A percentile compares a stretch with the other conserved stretches of the same genome.
These are phyloP conservation scores for Apis florea DNA, from an alignment of 1,140 invertebrate genomes.

Conservation along the genomic window DNA sequence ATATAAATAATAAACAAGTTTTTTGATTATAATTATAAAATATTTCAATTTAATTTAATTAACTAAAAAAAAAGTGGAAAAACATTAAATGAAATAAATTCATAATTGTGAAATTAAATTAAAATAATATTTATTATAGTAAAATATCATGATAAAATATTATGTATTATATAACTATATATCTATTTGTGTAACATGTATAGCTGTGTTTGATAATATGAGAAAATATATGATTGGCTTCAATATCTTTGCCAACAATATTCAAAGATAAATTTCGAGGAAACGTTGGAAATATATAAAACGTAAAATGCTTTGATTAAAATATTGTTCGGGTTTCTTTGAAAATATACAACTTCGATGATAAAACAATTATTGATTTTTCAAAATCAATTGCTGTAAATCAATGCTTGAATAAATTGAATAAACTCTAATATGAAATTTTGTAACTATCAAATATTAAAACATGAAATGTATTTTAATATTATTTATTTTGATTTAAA, in stretches of 20 bases:
- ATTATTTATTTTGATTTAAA: background rate
- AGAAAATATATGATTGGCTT: background rate
- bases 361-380: constrained; percentile 1
- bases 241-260: background rate
- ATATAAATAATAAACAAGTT: too few species aligned
- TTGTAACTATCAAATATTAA: background rate
- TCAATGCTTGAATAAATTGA: too few species aligned
- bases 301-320: background rate
- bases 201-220: background rate
- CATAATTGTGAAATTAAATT: background rate
- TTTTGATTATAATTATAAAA: too few species aligned
- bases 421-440: background rate
- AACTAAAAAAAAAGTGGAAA: too few species aligned
- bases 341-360: background rate
- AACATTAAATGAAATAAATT: background rate
- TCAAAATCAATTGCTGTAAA: too few species aligned
- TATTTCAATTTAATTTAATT: too few species aligned
- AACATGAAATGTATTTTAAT: background rate
- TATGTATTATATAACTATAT: too few species aligned
- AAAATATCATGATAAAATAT: background rate
- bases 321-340: background rate
- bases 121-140: background rate
- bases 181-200: too few species aligned
- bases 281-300: background rate
- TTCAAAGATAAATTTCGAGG: background rate